Evolutionary conservation across 1,140 invertebrate genomes (phyloP).

Genomic region (Diorhabda elongata): DNA sequence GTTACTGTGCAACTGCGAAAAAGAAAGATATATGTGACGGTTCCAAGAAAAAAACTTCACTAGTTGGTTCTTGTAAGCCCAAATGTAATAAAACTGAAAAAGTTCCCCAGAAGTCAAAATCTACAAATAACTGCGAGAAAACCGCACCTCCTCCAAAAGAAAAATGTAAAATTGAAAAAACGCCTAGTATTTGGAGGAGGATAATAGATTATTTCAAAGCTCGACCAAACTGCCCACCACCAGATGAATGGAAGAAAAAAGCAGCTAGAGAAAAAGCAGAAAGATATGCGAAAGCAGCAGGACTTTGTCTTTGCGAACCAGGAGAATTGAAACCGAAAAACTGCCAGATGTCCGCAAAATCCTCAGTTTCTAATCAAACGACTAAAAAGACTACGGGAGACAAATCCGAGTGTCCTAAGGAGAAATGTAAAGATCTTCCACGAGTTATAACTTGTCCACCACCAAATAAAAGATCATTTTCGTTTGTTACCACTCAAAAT

Average conservation of each 20-base stretch:
- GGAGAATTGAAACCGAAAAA: slow-evolving; percentile 21
- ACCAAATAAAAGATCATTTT: not conserved
- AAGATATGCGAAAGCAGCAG: slow-evolving; percentile 34
- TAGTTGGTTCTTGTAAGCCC: not conserved
- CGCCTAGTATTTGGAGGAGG: slow-evolving; percentile 27
- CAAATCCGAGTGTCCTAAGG: not conserved
- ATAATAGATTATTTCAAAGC: slow-evolving; percentile 39
- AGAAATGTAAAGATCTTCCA: not conserved
- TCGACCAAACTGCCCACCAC: slow-evolving; percentile 36
- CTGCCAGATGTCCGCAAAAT: slow-evolving; percentile 7
- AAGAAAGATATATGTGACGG: not conserved
- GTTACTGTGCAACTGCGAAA: not conserved
- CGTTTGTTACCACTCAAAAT: not conserved
- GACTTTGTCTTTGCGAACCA: slow-evolving; percentile 33
- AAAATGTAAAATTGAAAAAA: not conserved
- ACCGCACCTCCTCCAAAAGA: not conserved
- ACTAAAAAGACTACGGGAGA: not conserved
- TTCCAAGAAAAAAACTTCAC: slow-evolving; percentile 2
- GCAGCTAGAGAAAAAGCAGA: slow-evolving; percentile 30
- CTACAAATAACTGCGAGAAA: not conserved
- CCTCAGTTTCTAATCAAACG: not conserved
- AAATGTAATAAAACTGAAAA: not conserved
- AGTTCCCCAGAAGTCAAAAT: not conserved
- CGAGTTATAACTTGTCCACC: not conserved
- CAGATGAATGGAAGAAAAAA: slow-evolving; percentile 36